phyloP scores from a whole-genome alignment of 2,888 invertebrate species.

The Pandemis corylana region DNA sequence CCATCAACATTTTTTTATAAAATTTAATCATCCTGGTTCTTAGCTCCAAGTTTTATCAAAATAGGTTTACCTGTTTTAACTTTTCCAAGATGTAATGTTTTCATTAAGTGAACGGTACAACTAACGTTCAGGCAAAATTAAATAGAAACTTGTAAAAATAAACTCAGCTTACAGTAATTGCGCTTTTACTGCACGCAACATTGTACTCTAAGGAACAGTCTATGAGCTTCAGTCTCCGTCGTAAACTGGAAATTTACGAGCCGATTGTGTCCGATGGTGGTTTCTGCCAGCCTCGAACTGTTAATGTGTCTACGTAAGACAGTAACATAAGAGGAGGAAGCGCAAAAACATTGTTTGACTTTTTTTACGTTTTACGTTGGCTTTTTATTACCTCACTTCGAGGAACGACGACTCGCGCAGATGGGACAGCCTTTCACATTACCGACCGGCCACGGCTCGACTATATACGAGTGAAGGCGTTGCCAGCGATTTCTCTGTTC shows the following conservation, averaged over 20 bases:
- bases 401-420: slow-evolving; percentile 6
- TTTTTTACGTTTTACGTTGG: slow-evolving; percentile 11
- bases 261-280: slow-evolving; percentile 48
- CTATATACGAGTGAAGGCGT: too few species aligned
- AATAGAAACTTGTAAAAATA: not conserved
- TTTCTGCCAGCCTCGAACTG: slow-evolving; percentile 49
- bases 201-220: slow-evolving; percentile 10
- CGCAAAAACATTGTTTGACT: slow-evolving; percentile 35
- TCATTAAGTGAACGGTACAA: not conserved
- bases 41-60: too few species aligned
- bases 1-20: too few species aligned
- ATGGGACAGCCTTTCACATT: slow-evolving; percentile 1
- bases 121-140: not conserved
- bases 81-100: too few species aligned
- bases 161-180: slow-evolving; percentile 3
- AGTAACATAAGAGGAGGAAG: not conserved
- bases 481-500: too few species aligned
- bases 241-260: slow-evolving; percentile 44
- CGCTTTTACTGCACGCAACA: slow-evolving; percentile 6
- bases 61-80: too few species aligned
- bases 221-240: slow-evolving; percentile 20
- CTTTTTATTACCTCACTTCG: slow-evolving; percentile 7
- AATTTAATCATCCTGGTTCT: too few species aligned
- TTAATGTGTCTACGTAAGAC: not conserved
- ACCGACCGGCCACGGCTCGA: not conserved